phyloP scores from a whole-genome alignment of 2,888 invertebrate genomes.

The Cheilosia variabilis region DNA sequence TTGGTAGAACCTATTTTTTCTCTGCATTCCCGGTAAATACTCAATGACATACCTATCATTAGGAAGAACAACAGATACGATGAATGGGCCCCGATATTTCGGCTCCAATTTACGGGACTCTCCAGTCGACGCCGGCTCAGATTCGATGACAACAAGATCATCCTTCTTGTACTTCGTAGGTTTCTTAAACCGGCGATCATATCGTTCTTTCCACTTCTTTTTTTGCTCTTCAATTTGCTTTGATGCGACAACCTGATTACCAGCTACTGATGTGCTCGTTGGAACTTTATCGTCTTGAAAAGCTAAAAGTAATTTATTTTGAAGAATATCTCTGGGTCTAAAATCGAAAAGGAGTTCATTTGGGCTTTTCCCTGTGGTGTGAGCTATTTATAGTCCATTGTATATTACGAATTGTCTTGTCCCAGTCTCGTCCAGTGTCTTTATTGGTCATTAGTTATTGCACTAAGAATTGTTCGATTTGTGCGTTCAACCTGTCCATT shows the following conservation, averaged over 20 bases:
- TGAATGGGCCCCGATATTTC: conserved; percentile 24
- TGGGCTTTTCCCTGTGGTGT: conserved; percentile 35
- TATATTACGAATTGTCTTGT: conserved; percentile 33
- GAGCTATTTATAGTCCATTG: conserved; percentile 43
- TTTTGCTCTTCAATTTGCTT: conserved; percentile 27
- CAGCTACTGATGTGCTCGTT: not conserved
- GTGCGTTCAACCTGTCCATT: conserved; percentile 73
- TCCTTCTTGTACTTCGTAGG: conserved; percentile 27
- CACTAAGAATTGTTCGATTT: conserved; percentile 22
- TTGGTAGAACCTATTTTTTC: not conserved
- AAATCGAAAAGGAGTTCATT: conserved; percentile 59
- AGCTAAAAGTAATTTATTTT: conserved; percentile 28
- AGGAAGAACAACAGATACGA: conserved; percentile 6
- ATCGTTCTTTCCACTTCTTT: conserved; percentile 42
- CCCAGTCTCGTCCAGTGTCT: conserved; percentile 38
- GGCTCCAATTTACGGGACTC: conserved; percentile 31
- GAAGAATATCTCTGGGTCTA: conserved; percentile 11
- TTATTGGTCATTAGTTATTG: conserved; percentile 56
- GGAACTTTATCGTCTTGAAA: conserved; percentile 10
- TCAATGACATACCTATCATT: conserved; percentile 38
- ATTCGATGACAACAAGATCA: conserved; percentile 29
- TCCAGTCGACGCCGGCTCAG: no score
- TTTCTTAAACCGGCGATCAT: conserved; percentile 29
- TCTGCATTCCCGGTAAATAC: conserved; percentile 33
- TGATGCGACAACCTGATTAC: conserved; percentile 9